These are phyloP conservation scores for Nasua narica DNA, from an alignment of 2,797 vertebrate genomes.

Conservation along the genomic window DNA sequence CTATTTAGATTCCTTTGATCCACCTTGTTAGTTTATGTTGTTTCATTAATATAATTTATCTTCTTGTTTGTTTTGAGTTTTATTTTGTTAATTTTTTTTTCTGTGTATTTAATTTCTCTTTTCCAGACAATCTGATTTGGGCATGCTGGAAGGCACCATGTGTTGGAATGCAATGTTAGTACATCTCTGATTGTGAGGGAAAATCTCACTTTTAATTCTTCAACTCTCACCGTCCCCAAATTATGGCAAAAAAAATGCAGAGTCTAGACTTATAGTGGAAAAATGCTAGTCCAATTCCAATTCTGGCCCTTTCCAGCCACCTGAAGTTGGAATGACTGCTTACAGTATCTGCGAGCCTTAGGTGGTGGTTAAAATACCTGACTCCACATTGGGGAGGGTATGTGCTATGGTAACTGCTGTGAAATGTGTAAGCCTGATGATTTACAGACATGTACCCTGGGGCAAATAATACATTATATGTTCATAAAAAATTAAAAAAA, in stretches of 20 bases:
- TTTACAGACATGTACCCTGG: too few relatives aligned
- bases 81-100: slow-evolving; percentile 11
- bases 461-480: too few relatives aligned
- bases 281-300: not conserved
- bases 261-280: not conserved
- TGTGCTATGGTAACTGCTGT: too few relatives aligned
- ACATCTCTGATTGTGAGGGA: not conserved
- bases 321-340: not conserved
- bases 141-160: not conserved
- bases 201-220: slow-evolving; percentile 1
- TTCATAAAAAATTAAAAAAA: too few relatives aligned
- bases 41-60: not conserved
- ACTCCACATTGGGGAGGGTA: too few relatives aligned
- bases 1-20: not conserved
- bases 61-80: not conserved
- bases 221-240: not conserved
- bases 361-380: not conserved
- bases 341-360: not conserved
- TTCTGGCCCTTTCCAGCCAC: not conserved
- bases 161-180: not conserved
- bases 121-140: not conserved
- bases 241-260: not conserved
- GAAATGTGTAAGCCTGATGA: too few relatives aligned
- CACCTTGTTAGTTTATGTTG: not conserved
- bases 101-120: not conserved